Percentiles rank a stretch among this genome's conserved stretches.
Conservation (phyloP, 1,140 invertebrate genomes). For the Calosoma granatense region DNA sequence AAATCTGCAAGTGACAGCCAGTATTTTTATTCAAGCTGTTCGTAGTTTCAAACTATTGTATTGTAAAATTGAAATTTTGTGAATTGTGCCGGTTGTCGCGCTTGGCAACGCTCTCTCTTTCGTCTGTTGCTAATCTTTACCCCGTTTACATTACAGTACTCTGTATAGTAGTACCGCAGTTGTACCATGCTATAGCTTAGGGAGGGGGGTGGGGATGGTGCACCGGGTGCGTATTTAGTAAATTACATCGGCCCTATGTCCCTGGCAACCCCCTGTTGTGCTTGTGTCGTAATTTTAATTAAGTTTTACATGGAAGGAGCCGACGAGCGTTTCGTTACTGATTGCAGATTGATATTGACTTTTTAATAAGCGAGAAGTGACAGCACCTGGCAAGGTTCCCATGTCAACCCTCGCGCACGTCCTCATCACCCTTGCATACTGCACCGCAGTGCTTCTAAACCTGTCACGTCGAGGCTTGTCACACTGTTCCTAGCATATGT, state of each 20-base stretch:
- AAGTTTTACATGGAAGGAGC: neutral
- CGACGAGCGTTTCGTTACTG: neutral
- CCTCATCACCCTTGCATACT: neutral
- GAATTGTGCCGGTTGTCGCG: neutral
- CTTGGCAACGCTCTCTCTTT: neutral
- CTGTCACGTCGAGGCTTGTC: too few species aligned
- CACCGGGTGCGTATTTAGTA: neutral
- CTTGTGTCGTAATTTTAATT: neutral
- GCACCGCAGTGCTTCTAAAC: neutral
- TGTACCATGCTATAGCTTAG: too few species aligned
- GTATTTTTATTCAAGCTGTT: neutral
- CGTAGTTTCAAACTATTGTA: neutral
- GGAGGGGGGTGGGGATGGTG: too few species aligned
- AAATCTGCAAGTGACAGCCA: neutral
- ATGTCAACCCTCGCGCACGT: neutral
- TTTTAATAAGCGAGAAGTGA: neutral
- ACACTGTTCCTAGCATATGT: too few species aligned
- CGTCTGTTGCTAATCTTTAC: neutral
- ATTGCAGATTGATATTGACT: neutral
- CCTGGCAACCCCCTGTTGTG: neutral
- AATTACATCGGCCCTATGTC: neutral
- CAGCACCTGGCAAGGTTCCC: neutral
- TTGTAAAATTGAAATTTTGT: constrained; percentile 6
- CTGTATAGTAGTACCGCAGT: too few species aligned
- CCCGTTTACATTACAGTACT: too few species aligned